phyloP scores from a whole-genome alignment of 2,888 invertebrate species.

The Masnerella sp. region DNA sequence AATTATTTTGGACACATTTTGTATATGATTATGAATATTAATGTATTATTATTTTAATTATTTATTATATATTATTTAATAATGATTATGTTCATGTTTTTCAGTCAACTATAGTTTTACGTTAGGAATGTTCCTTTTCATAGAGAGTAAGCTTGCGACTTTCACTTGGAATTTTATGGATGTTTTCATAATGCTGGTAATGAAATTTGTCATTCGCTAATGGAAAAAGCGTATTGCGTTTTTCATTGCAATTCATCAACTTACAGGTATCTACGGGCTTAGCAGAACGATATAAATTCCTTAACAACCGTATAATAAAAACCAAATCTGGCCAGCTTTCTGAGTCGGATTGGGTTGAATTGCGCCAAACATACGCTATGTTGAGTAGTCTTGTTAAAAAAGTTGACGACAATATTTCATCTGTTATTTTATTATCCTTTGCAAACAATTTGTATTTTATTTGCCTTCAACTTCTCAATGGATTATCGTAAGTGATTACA shows the following conservation, averaged over 20 bases:
- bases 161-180: constrained; percentile 87
- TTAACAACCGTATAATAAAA: constrained; percentile 79
- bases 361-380: constrained; percentile 83
- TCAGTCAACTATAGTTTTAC: constrained; percentile 70
- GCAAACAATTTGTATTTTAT: constrained; percentile 86
- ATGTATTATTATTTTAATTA: too few relatives aligned
- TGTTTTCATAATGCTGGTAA: constrained; percentile 84
- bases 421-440: constrained; percentile 83
- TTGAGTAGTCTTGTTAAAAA: constrained; percentile 81
- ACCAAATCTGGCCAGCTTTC: constrained; percentile 74
- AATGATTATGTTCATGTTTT: too few relatives aligned
- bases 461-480: constrained; percentile 84
- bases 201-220: too few relatives aligned
- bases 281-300: constrained; percentile 81
- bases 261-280: constrained; percentile 78
- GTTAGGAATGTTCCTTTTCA: constrained; percentile 70
- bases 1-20: too few relatives aligned
- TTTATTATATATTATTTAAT: too few relatives aligned
- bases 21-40: too few relatives aligned
- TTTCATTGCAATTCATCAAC: neutral
- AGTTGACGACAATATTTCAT: constrained; percentile 81
- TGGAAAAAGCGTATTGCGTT: too few relatives aligned
- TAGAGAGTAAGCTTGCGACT: constrained; percentile 82
- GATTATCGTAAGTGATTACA: constrained; percentile 83
- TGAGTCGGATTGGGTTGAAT: constrained; percentile 79